Conservation (phyloP, 2,113 vertebrate species). For the Zosterops pallidus region DNA sequence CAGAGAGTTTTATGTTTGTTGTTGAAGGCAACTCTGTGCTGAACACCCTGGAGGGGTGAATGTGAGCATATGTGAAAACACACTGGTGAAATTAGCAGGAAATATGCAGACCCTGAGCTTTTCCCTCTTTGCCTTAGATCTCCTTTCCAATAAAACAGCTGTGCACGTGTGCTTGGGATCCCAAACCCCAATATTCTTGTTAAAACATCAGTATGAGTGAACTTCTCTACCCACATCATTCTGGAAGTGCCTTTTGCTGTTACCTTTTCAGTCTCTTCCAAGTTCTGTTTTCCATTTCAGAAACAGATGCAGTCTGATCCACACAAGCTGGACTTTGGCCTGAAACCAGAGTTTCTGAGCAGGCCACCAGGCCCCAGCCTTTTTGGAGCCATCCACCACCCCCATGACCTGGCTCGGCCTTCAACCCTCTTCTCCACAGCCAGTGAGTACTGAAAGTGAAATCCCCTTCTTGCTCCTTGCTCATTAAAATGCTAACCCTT, state of each 20-base stretch:
- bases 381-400: constrained; percentile 94
- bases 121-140: not conserved
- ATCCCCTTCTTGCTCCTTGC: not conserved
- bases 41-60: not conserved
- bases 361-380: constrained; percentile 92
- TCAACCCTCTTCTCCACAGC: constrained; percentile 94
- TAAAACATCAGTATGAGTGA: not conserved
- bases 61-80: not conserved
- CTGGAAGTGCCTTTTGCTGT: not conserved
- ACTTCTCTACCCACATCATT: not conserved
- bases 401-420: constrained; percentile 91
- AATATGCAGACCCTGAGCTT: not conserved
- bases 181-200: not conserved
- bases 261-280: not conserved
- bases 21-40: not conserved
- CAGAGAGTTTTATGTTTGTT: not conserved
- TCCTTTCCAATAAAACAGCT: not conserved
- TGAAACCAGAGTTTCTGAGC: constrained; percentile 96
- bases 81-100: not conserved
- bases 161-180: fast-evolving
- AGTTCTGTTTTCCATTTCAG: constrained; percentile 71
- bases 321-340: constrained; percentile 96
- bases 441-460: constrained; percentile 79
- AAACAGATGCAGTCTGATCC: constrained; percentile 99
- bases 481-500: not conserved